Evolutionary conservation across 2,888 invertebrate species (phyloP).

Genomic region (Cephus sareptanus): DNA sequence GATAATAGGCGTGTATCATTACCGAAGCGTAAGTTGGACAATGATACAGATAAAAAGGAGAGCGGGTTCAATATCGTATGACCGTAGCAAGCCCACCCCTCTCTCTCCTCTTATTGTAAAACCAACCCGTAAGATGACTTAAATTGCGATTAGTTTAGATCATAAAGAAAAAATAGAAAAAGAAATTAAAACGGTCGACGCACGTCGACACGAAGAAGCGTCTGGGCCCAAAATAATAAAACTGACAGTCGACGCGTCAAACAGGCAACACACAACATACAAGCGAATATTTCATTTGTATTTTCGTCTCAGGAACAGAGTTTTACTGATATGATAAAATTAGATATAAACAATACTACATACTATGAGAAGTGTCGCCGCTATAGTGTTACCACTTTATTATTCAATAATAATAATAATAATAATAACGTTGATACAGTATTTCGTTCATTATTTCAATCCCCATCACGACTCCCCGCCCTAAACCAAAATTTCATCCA

Average conservation of each 20-base stretch:
- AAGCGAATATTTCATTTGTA: slow-evolving; percentile 31
- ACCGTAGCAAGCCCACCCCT: too few species aligned
- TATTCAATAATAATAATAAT: slow-evolving; percentile 49
- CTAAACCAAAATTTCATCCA: too few species aligned
- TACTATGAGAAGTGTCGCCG: slow-evolving; percentile 43
- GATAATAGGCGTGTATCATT: not conserved
- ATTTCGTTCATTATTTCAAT: too few species aligned
- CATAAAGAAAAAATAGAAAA: not conserved
- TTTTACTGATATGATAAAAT: slow-evolving; percentile 30
- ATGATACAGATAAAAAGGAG: too few species aligned
- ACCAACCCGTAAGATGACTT: too few species aligned
- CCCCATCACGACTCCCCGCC: too few species aligned
- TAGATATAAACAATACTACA: slow-evolving; percentile 37
- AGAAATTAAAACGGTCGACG: not conserved
- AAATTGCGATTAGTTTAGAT: not conserved
- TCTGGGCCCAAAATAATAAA: too few species aligned
- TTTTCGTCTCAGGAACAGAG: slow-evolving; percentile 35
- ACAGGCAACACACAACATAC: not conserved
- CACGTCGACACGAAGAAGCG: not conserved
- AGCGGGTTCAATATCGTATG: too few species aligned
- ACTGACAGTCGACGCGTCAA: too few species aligned
- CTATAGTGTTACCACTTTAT: slow-evolving; percentile 58
- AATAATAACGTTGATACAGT: slow-evolving; percentile 37
- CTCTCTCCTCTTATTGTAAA: too few species aligned
- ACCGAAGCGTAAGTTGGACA: too few species aligned